Evolutionary conservation across 2,797 vertebrate species (phyloP).

Genomic region (Hemibagrus guttatus): DNA sequence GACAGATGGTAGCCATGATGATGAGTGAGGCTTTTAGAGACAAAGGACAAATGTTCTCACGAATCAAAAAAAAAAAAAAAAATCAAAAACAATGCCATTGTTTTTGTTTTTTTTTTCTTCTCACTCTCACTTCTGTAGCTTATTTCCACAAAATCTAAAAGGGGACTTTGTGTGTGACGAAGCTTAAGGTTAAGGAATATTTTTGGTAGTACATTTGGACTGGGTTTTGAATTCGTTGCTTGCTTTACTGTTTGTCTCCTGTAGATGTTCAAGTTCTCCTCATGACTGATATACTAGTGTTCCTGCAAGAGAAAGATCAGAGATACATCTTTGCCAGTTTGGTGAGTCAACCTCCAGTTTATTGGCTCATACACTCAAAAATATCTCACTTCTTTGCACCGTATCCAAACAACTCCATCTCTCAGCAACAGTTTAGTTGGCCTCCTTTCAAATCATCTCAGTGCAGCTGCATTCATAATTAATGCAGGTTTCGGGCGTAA

Average conservation of each 20-base stretch:
- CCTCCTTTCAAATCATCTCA: neutral
- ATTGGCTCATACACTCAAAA: constrained; percentile 2
- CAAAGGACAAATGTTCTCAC: neutral
- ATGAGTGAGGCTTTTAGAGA: neutral
- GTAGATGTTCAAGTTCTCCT: constrained; percentile 80
- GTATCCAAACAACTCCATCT: neutral
- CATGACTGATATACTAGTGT: constrained; percentile 80
- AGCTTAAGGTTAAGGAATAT: neutral
- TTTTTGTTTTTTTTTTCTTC: neutral
- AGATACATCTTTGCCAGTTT: constrained; percentile 80
- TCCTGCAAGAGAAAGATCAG: constrained; percentile 87
- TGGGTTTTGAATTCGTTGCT: neutral
- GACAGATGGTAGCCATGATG: neutral
- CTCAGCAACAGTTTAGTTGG: neutral
- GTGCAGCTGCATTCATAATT: constrained; percentile 5
- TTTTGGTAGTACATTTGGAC: neutral
- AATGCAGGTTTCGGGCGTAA: neutral
- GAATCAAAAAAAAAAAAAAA: too few relatives aligned
- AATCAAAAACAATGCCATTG: too few relatives aligned
- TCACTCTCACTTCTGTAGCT: neutral
- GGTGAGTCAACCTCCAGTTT: constrained; percentile 66
- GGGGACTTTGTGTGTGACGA: neutral
- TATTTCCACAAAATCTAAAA: neutral
- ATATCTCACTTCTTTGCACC: neutral
- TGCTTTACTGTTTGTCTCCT: constrained; percentile 54